These are phyloP conservation scores for Lerista edwardsae DNA, from an alignment of 2,797 vertebrate genomes.

Conservation along the genomic window DNA sequence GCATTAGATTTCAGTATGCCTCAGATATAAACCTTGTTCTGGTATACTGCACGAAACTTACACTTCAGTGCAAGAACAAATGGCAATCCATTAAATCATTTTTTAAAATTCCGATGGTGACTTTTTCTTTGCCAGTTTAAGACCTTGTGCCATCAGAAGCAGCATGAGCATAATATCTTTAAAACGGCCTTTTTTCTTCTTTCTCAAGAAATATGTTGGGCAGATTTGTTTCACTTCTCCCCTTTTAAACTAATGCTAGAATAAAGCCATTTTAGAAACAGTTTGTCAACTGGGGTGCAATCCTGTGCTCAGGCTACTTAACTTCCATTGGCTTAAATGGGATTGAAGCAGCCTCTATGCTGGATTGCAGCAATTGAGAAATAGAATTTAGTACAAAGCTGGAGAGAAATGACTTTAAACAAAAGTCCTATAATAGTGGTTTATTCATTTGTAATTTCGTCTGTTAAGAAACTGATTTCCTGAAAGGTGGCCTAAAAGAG, in stretches of 20 bases:
- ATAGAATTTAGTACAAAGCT: not conserved
- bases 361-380: not conserved
- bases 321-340: not conserved
- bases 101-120: slow-evolving; percentile 22
- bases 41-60: slow-evolving; percentile 57
- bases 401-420: not conserved
- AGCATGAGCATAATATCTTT: not conserved
- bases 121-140: not conserved
- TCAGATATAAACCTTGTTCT: slow-evolving; percentile 75
- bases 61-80: slow-evolving; percentile 59
- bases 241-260: not conserved
- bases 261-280: slow-evolving; percentile 2
- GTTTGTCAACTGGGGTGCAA: not conserved
- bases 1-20: slow-evolving; percentile 81
- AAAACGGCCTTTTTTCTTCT: not conserved
- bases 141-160: slow-evolving; percentile 45
- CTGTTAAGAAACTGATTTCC: slow-evolving; percentile 4
- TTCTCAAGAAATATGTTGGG: not conserved
- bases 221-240: slow-evolving; percentile 18
- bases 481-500: slow-evolving; percentile 25
- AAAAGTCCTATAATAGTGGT: slow-evolving; percentile 11
- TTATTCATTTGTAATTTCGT: slow-evolving; percentile 11
- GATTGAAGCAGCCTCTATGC: not conserved
- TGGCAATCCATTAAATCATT: slow-evolving; percentile 29
- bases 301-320: not conserved